Base-by-base conservation (phyloP, 2,888 invertebrate species). In the Melanchra persicariae region DNA sequence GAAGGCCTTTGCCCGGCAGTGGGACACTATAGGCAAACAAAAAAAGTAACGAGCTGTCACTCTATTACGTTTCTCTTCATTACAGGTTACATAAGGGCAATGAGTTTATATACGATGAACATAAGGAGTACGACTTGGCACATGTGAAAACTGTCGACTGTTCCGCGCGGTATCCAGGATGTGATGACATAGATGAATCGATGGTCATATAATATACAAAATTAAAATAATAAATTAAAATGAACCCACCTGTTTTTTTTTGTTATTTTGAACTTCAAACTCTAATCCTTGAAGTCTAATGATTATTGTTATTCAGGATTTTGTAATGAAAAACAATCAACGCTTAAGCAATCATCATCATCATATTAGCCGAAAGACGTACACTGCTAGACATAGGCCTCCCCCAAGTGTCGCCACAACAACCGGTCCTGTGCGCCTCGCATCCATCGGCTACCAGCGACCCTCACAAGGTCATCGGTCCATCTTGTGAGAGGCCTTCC, bases 101-200 rank as follows among this genome's bases (percentile, higher is more conserved):
- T 15, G 89, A 89, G n/a, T 93, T 93, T 65, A 87, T 91, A 17
- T 85, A 89, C 10, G 93, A 95, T 65, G 89, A 93, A 9, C 93
- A 94, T 81, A 93, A 88, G 54, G 93, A 94, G 24, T 97, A 97
- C 78, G 97, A 97, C 72, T 86, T 85, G 49, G 96, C 96, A 1
- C 96, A 96, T 76, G 83, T 84, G 3, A 76, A 83, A 2, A 81
- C 82, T 1, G 90, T 92, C 9, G 92, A 96, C 81, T 97, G 97
- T 76, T 82, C 88, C 1, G 74, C 81, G n/a, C 83, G 92, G 51
- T 96, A 95, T 79, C 93, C 96, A 0, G 94, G 92, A 47, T 97
- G 97, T 87, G 87, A 90, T 4, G 71, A 90, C 17, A 82, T 87
- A 19, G 76, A 85, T 12, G 70, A 66, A 67, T 68, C 73, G 0